phyloP scores from a whole-genome alignment of 2,113 vertebrate species.

The Sclerurus mexicanus region DNA sequence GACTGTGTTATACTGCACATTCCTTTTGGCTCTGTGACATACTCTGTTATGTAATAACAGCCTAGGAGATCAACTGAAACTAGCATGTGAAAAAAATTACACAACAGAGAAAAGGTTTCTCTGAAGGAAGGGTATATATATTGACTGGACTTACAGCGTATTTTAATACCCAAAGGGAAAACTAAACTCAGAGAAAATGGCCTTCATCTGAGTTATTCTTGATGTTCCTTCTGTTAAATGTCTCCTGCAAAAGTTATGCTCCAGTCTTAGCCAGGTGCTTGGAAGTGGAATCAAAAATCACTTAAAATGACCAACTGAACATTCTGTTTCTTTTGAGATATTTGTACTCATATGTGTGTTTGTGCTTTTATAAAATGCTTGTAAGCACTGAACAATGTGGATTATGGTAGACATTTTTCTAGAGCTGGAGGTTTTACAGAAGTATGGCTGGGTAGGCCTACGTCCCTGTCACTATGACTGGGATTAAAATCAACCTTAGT shows the following conservation, averaged over 20 bases:
- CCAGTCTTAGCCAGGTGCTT: constrained; percentile 6
- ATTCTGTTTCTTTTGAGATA: constrained; percentile 14
- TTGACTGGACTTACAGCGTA: not conserved
- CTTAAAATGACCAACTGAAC: constrained; percentile 40
- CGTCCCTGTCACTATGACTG: not conserved
- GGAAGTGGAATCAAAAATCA: constrained; percentile 12
- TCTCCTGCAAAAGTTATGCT: not conserved
- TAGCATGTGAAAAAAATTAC: not conserved
- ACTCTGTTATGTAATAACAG: not conserved
- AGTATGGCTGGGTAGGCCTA: not conserved
- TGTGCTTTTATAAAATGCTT: constrained; percentile 47
- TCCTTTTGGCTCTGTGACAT: constrained; percentile 38
- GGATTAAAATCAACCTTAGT: not conserved
- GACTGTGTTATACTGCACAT: constrained; percentile 59
- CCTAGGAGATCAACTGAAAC: constrained; percentile 53
- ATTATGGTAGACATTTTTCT: constrained; percentile 8
- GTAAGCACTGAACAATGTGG: constrained; percentile 16
- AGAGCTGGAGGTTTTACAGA: not conserved
- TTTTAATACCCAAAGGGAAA: constrained; percentile 5
- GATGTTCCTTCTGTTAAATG: not conserved
- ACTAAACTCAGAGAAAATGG: constrained; percentile 1
- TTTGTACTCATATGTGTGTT: not conserved
- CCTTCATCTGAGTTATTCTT: constrained; percentile 7
- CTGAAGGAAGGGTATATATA: not conserved
- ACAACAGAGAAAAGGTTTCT: not conserved